Base-by-base conservation (phyloP, 2,797 vertebrate genomes). In the Epinephelus awoara region DNA sequence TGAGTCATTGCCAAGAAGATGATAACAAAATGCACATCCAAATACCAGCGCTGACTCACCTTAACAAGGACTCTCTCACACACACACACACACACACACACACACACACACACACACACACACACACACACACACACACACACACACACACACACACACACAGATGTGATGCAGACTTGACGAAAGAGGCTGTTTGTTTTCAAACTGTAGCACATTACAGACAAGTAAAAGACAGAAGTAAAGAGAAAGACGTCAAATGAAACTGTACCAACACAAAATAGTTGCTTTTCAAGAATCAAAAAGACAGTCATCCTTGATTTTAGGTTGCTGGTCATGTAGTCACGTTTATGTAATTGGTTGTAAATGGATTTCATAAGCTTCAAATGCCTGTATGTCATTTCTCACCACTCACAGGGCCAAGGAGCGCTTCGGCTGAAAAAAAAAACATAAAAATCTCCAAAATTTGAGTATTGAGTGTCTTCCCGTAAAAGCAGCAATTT, bases 121-220 rank as follows among this genome's bases (percentile, higher is more conserved):
- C 27, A 27, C 34, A 47, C 74, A 68, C 6, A 23, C 27, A 50
- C 63, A 38, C 18, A 9, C 9, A 23, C n/a, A 58, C 54, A 46
- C 2, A 38, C 56, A 71, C 14, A 25, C 21, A 27, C 34, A 47
- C 74, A 68, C 6, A 23, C 27, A 51, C 64, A 38, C 18, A 10
- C 73, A 72, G 61, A 79, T 65, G 85, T 29, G 67, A 79, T 40
- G 67, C 61, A 25, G 72, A 13, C 69, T 15, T 73, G 64, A 79
- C 10, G 17, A 76, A 54, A 47, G 66, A 72, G 59, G 40, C 54
- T n/a, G 42, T 78, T 75, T 75, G 25, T 72, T 70, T 59, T 34
- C 34, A 75, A 65, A 70, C 15, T 11, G 25, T 34, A 15, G 61
- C 67, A 40, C 40, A n/a, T 65, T 42, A 69, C 54, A 73, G 46